Base-by-base conservation (phyloP, 1,140 invertebrate species). In the Nomia melanderi region DNA sequence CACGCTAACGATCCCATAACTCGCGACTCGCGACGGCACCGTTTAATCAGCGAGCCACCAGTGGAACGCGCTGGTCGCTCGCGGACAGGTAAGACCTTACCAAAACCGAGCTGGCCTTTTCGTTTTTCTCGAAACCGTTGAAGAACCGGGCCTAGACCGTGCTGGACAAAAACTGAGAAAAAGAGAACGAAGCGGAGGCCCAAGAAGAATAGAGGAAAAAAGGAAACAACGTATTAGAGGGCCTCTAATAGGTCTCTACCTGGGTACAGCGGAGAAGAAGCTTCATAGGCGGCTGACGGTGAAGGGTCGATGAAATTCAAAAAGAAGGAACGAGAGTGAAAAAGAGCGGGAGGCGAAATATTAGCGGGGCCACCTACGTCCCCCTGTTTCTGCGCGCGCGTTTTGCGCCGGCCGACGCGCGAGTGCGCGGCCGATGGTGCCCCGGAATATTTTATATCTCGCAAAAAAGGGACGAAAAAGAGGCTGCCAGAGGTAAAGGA, bases 221-320 rank as follows among this genome's bases (percentile, higher is more conserved):
- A 50, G 20, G 47, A 62, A 77, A 27, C 5, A 14, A 44, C 12
- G n/a, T 44, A 66, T 47, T 50, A 59, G 41, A 66, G 39, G 39
- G 36, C 5, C 14, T 41, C 39, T 77, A 77, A 62, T 44, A 70
- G 65, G 23, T 50, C n/a, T 66, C 14, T 36, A 74, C 27, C 62
- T 63, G n/a, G n/a, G 53, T 39, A 25, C 25, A 7, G 29, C 17
- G 47, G n/a, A n/a, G 3, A 25, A 20, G 31, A 33, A 27, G 56
- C 9, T 12, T 25, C 23, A 20, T 47, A 33, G n/a, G 20, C 20
- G 39, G 70, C 14, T 54, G 36, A 41, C 54, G 71, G 33, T n/a
- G 67, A 80, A 73, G 76, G 62, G 80, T 31, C 59, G 72, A 77
- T 77, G 77, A 62, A 81, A 80, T n/a, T n/a, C 47, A n/a, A 50